A percentile compares a stretch with the other conserved stretches of the same genome.
Evolutionary conservation across 2,113 vertebrate genomes (phyloP).

Genomic region (Phylloscopus trochiloides): DNA sequence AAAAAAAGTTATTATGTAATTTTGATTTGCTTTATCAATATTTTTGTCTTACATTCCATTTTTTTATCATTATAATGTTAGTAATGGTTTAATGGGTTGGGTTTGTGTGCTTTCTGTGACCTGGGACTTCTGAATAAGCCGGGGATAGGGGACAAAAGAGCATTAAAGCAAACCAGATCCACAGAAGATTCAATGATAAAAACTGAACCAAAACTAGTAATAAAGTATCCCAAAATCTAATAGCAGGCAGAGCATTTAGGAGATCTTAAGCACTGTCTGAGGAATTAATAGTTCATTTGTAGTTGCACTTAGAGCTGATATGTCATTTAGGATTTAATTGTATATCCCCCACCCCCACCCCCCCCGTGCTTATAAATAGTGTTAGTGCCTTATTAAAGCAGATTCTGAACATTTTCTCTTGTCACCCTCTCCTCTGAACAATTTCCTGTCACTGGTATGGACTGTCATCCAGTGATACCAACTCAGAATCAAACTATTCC

Average conservation of each 20-base stretch:
- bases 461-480: neutral
- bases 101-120: neutral
- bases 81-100: neutral
- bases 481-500: neutral
- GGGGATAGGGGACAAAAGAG: neutral
- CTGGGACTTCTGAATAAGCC: accelerated
- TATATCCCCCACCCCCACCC: neutral
- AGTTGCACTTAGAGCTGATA: neutral
- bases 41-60: neutral
- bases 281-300: neutral
- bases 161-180: neutral
- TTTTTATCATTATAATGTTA: neutral
- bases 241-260: neutral
- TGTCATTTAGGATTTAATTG: constrained; percentile 15
- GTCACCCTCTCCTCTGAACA: neutral
- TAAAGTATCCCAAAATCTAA: neutral
- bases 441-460: neutral
- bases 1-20: neutral
- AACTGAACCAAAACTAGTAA: neutral
- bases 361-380: neutral
- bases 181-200: neutral
- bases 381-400: constrained; percentile 7
- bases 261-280: neutral
- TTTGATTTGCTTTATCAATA: neutral
- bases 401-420: neutral